A percentile compares a stretch with the other conserved stretches of the same genome.
These are phyloP conservation scores for Colius striatus DNA, from an alignment of 2,113 vertebrate species.

Conservation along the genomic window DNA sequence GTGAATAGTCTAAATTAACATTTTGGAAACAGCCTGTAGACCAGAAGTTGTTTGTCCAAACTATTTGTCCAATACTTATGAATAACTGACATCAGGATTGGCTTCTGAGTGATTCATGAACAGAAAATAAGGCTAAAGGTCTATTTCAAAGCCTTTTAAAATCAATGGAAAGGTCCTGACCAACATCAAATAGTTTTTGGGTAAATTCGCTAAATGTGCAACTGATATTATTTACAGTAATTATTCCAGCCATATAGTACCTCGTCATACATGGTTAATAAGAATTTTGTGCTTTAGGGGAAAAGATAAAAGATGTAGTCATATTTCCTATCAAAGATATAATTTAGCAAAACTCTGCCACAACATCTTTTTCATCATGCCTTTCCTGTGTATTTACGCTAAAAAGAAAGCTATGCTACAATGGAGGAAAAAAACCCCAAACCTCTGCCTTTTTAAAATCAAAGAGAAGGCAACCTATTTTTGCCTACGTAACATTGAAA, in stretches of 20 bases:
- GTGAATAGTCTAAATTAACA: constrained; percentile 1
- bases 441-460: background rate
- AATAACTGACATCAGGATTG: background rate
- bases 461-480: background rate
- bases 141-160: constrained; percentile 12
- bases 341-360: background rate
- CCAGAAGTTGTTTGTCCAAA: constrained; percentile 21
- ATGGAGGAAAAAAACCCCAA: background rate
- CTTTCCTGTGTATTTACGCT: background rate
- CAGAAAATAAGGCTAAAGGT: constrained; percentile 13
- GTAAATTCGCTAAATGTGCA: background rate
- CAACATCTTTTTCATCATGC: background rate
- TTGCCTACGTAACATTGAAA: background rate
- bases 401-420: accelerated
- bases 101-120: constrained; percentile 51
- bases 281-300: background rate
- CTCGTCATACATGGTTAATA: background rate
- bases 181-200: constrained; percentile 1
- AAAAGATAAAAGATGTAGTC: background rate
- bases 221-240: constrained; percentile 3
- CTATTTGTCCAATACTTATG: constrained; percentile 22
- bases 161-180: constrained; percentile 12
- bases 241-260: background rate
- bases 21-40: background rate
- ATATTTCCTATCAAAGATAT: background rate